Percentiles rank a stretch among this genome's conserved stretches.
Evolutionary conservation across 2,797 vertebrate genomes (phyloP).

Genomic region (Megalops cyprinoides): DNA sequence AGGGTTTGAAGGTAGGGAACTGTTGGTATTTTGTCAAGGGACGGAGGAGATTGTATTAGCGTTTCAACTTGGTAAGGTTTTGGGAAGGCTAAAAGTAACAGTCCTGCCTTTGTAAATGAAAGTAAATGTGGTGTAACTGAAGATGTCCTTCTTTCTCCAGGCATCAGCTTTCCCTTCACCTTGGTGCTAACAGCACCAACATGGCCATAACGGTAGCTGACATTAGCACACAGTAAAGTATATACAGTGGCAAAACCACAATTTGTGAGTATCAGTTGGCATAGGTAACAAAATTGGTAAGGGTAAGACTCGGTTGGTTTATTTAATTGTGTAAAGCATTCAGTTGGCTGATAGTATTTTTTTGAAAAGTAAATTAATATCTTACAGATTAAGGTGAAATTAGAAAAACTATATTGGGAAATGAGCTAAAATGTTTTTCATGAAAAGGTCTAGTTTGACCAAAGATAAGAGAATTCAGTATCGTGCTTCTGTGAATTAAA

Average conservation of each 20-base stretch:
- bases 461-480: neutral
- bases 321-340: neutral
- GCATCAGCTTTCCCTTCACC: neutral
- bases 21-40: slow-evolving; percentile 17
- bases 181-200: neutral
- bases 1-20: neutral
- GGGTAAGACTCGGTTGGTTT: neutral
- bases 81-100: slow-evolving; percentile 15
- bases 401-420: neutral
- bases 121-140: neutral
- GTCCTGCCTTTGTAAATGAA: neutral
- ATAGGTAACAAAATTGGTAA: neutral
- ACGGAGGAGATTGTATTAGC: slow-evolving; percentile 43
- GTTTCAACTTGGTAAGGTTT: slow-evolving; percentile 34
- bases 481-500: neutral
- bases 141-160: neutral
- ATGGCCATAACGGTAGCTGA: neutral
- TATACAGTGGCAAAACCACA: neutral
- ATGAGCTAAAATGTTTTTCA: neutral
- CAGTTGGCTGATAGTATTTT: neutral
- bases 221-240: neutral
- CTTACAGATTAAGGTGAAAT: neutral
- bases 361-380: neutral
- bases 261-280: neutral
- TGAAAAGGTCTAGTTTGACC: neutral